Evolutionary conservation across 37 sponge, comb jelly and placozoan species (phyloP), one percentile per base, ranked within the genome.

Genomic region (Chondrosia reniformis): DNA sequence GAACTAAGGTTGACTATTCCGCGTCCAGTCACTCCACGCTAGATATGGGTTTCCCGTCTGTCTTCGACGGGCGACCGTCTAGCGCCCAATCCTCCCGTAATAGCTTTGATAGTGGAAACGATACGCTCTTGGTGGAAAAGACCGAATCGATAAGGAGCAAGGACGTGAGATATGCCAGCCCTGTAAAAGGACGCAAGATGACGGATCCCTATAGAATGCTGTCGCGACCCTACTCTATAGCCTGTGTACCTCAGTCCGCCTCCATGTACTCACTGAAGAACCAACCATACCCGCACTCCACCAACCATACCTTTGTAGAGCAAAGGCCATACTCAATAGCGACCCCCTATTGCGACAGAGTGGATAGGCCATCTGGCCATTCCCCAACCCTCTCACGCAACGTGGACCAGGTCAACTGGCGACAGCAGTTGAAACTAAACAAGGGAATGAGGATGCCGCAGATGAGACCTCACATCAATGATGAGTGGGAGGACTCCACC

Each of bases 401-500:
- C 33, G 45, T 33, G 24, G 46, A 40, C 25, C 46, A 36, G 54
- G 45, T 12, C 34, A 36, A 21, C 46, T 71, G 64, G 57, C 45
- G 64, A 15, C 41, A 57, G 41, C 32, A 24, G 6, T 9, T 67
- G 65, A 82, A 32, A 67, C 73, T 65, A 33, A 67, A 37, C 21
- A 31, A 69, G 43, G 22, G 42, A 2, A 36, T 24, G 36, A 36
- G 42, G 1, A 69, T 24, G 2, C 24, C 38, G 3, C 3, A 24
- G n/a, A 12, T 44, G 1, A 36, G 21, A 25, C 44, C 42, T 1
- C 72, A 41, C 1, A 62, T 62, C 34, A 52, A 41, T 77, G 59
- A 59, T 22, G 59, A 75, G 15, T 84, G 84, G 89, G 89, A 80
- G 37, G 89, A 89, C 31, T 84, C 85, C 10, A 32, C 34, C 10